These are phyloP conservation scores for Falco columbarius DNA, from an alignment of 2,797 vertebrate species.

Conservation along the genomic window DNA sequence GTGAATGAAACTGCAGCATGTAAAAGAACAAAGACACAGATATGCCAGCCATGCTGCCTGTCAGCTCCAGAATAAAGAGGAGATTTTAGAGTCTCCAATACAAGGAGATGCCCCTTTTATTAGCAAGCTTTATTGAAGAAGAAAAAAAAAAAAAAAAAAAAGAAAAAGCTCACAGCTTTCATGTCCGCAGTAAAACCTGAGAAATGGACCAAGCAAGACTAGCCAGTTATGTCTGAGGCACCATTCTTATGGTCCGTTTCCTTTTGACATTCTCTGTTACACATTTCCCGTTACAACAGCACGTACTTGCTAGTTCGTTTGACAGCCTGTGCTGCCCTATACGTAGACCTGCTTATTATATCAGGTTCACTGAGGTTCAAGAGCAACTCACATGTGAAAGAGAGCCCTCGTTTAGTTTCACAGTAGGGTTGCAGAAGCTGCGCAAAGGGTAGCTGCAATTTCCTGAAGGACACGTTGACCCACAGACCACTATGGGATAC, in stretches of 20 bases:
- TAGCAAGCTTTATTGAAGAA: not conserved
- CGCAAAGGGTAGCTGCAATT: not conserved
- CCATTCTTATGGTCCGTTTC: not conserved
- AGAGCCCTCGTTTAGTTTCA: not conserved
- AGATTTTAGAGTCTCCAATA: not conserved
- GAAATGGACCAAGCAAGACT: not conserved
- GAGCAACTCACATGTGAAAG: not conserved
- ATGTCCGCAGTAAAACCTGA: not conserved
- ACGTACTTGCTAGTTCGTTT: fast-evolving
- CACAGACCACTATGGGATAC: not conserved
- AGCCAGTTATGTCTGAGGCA: not conserved
- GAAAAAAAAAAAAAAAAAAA: not conserved
- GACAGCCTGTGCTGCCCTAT: not conserved
- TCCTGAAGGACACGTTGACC: not conserved
- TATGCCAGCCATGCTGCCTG: not conserved
- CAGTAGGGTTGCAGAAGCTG: not conserved
- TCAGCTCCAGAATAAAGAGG: not conserved
- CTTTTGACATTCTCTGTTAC: not conserved
- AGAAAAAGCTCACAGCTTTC: not conserved
- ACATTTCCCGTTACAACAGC: not conserved
- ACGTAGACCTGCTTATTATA: not conserved
- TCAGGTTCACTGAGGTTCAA: not conserved
- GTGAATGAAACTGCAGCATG: not conserved
- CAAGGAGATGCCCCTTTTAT: not conserved
- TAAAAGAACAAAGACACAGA: not conserved